phyloP scores from a whole-genome alignment of 37 sponge, comb jelly and placozoan genomes.

The Oscarella lobularis region DNA sequence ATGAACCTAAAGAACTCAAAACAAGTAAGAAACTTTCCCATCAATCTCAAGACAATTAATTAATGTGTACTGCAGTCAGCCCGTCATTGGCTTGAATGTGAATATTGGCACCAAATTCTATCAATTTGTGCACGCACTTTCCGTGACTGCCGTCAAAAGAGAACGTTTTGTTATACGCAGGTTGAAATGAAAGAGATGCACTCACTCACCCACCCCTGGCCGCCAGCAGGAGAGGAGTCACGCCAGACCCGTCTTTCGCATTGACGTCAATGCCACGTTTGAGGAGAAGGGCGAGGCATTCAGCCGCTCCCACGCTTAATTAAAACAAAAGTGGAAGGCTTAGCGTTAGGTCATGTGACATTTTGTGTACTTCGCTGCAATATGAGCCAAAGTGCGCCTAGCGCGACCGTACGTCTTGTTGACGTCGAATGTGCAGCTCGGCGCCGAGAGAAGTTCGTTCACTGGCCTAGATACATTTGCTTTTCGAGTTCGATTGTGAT shows the following conservation, averaged over 20 bases:
- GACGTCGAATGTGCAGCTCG: conserved; percentile 27
- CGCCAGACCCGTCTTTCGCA: conserved; percentile 52
- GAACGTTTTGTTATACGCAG: no score
- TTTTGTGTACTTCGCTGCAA: conserved; percentile 77
- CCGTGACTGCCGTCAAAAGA: conserved; percentile 35
- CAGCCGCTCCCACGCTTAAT: conserved; percentile 52
- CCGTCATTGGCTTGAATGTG: conserved; percentile 62
- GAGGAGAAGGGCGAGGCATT: conserved; percentile 52
- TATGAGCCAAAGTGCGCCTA: conserved; percentile 60
- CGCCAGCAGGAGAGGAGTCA: conserved; percentile 73
- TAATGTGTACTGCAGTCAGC: conserved; percentile 57
- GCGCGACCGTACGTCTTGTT: conserved; percentile 56
- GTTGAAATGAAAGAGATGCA: no score
- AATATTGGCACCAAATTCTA: conserved; percentile 82
- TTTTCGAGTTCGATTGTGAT: background rate
- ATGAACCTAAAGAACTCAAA: conserved; percentile 52
- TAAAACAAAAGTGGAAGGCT: background rate
- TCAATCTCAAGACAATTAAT: background rate
- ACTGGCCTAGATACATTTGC: conserved; percentile 10
- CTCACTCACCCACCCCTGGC: conserved; percentile 77
- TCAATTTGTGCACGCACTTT: conserved; percentile 70
- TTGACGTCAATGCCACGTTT: conserved; percentile 67
- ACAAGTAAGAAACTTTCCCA: background rate
- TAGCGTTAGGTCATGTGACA: no score
- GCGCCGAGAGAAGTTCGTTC: conserved; percentile 35